phyloP scores from a whole-genome alignment of 2,888 invertebrate genomes.

The Ennomos fuscantarius region DNA sequence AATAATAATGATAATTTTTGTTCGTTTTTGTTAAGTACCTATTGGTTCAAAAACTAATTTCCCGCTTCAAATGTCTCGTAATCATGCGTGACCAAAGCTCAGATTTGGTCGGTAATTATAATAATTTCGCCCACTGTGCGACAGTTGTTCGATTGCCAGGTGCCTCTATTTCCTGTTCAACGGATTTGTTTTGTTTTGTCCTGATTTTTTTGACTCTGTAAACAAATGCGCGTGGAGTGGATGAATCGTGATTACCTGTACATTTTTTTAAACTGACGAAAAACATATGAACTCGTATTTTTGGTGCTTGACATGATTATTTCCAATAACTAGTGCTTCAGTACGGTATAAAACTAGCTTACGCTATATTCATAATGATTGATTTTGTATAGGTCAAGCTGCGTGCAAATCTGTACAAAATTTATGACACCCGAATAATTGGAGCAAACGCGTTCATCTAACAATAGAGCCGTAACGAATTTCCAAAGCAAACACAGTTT shows the following conservation, averaged over 20 bases:
- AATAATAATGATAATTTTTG: slow-evolving; percentile 30
- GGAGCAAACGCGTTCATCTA: slow-evolving; percentile 60
- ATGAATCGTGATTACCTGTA: not conserved
- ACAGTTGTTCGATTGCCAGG: slow-evolving; percentile 46
- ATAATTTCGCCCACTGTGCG: slow-evolving; percentile 42
- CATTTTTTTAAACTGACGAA: too few species aligned
- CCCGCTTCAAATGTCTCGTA: slow-evolving; percentile 50
- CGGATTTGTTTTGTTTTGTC: slow-evolving; percentile 23
- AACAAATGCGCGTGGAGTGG: too few species aligned
- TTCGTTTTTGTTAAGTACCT: slow-evolving; percentile 9
- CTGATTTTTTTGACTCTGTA: slow-evolving; percentile 13
- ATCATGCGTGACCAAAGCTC: slow-evolving; percentile 55
- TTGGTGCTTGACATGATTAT: too few species aligned
- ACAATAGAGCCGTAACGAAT: slow-evolving; percentile 81
- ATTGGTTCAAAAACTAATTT: slow-evolving; percentile 55
- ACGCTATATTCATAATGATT: slow-evolving; percentile 3
- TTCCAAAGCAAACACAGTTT: slow-evolving; percentile 82
- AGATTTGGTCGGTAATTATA: slow-evolving; percentile 60
- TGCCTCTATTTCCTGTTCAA: slow-evolving; percentile 35
- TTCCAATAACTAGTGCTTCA: too few species aligned
- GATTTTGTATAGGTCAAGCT: slow-evolving; percentile 33
- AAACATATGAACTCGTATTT: too few species aligned
- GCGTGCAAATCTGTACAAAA: slow-evolving; percentile 45
- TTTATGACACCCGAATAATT: slow-evolving; percentile 68
- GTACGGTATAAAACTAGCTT: too few species aligned